These are phyloP conservation scores for Macrotus californicus DNA, from an alignment of 2,113 vertebrate species.

Conservation along the genomic window DNA sequence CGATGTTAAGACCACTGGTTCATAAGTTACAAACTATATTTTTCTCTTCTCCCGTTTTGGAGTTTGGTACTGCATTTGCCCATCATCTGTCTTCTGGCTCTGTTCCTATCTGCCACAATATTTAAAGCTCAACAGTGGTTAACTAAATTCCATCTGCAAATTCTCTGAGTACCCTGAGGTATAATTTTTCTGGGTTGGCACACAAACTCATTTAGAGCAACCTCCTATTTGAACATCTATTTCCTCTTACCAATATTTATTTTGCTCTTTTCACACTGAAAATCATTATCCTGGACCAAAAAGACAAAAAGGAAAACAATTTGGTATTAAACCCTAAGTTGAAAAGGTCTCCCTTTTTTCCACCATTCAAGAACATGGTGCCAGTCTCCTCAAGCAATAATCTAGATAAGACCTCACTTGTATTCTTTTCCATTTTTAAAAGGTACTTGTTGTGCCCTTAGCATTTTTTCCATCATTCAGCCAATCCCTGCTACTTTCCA, in stretches of 20 bases:
- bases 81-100: neutral
- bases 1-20: neutral
- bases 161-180: neutral
- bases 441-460: neutral
- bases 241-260: conserved; percentile 44
- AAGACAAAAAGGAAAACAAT: neutral
- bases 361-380: neutral
- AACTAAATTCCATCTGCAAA: conserved; percentile 36
- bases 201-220: neutral
- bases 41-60: neutral
- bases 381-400: neutral
- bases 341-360: neutral
- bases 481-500: neutral
- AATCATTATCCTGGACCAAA: neutral
- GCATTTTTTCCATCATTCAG: neutral
- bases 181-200: neutral
- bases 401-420: neutral
- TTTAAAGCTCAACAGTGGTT: neutral
- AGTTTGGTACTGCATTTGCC: neutral
- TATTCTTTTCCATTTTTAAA: neutral
- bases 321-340: neutral
- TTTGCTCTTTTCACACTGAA: conserved; percentile 51
- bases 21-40: neutral
- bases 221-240: conserved; percentile 6
- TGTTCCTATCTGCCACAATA: neutral